These are phyloP conservation scores for Oscheius sp. DNA, from an alignment of 2,888 invertebrate species.

Conservation along the genomic window DNA sequence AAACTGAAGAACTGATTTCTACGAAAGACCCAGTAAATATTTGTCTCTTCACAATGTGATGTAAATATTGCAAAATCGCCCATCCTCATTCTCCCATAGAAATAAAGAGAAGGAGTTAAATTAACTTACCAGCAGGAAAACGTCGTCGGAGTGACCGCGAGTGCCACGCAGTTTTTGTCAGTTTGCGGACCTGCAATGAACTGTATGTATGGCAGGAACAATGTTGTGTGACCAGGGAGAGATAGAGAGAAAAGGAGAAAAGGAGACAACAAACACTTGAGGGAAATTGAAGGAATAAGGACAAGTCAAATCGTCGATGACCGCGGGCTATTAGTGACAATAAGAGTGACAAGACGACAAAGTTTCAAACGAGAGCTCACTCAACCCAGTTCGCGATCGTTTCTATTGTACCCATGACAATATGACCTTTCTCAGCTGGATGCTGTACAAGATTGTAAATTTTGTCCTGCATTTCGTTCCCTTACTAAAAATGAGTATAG, in stretches of 20 bases:
- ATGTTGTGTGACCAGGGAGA: slow-evolving; percentile 26
- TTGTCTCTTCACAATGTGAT: no score
- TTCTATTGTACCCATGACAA: slow-evolving; percentile 19
- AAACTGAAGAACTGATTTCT: no score
- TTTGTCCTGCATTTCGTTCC: no score
- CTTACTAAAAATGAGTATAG: no score
- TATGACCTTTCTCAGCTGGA: slow-evolving; percentile 21
- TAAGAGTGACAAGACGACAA: slow-evolving; percentile 5
- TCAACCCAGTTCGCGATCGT: slow-evolving; percentile 26
- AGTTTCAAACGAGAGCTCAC: slow-evolving; percentile 24
- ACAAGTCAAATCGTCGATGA: background rate
- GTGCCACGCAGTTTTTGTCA: slow-evolving; percentile 22
- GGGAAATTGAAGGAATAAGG: background rate
- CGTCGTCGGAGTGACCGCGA: slow-evolving; percentile 18
- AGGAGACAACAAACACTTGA: background rate
- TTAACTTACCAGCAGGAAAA: slow-evolving; percentile 24
- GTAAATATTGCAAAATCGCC: background rate
- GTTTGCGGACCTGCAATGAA: slow-evolving; percentile 20
- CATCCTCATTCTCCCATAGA: background rate
- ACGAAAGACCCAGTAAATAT: no score
- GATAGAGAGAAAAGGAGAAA: slow-evolving; percentile 4
- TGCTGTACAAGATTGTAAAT: slow-evolving; percentile 25
- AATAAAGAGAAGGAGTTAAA: no score
- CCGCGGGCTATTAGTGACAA: background rate
- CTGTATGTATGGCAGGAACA: slow-evolving; percentile 29